Conservation (phyloP, 2,888 invertebrate species). For the Deilephila porcellus region DNA sequence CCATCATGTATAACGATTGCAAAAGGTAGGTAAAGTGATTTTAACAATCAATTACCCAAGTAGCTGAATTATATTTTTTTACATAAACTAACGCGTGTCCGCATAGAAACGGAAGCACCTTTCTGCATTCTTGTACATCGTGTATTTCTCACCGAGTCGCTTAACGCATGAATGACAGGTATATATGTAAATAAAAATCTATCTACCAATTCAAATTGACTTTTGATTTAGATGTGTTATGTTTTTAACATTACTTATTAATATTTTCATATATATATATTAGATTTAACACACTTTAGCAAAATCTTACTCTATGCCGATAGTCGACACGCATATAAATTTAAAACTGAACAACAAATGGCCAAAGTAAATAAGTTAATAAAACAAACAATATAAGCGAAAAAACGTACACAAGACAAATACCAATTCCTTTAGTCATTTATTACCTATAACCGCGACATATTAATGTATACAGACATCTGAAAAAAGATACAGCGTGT, state of each 20-base stretch:
- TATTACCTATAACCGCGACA: constrained; percentile 32
- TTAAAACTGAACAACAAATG: constrained; percentile 73
- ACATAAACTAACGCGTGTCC: not conserved
- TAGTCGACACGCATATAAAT: constrained; percentile 65
- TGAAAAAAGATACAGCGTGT: constrained; percentile 4
- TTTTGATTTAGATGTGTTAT: constrained; percentile 46
- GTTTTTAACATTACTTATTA: constrained; percentile 37
- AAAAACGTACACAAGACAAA: constrained; percentile 65
- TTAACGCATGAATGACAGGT: not conserved
- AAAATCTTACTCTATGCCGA: constrained; percentile 59
- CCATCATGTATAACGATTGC: not conserved
- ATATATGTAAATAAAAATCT: constrained; percentile 30
- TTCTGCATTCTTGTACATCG: not conserved
- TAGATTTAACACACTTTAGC: constrained; percentile 53
- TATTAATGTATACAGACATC: constrained; percentile 27
- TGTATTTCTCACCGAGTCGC: not conserved
- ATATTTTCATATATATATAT: constrained; percentile 42
- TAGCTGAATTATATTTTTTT: not conserved
- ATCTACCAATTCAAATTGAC: constrained; percentile 55
- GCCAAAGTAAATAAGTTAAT: constrained; percentile 72
- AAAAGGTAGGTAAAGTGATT: not conserved
- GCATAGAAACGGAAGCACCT: constrained; percentile 1
- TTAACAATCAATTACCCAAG: not conserved
- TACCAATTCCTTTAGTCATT: constrained; percentile 46
- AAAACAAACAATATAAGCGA: constrained; percentile 72